Base-by-base conservation (phyloP, 2,888 invertebrate genomes). In the Merodon equestris region DNA sequence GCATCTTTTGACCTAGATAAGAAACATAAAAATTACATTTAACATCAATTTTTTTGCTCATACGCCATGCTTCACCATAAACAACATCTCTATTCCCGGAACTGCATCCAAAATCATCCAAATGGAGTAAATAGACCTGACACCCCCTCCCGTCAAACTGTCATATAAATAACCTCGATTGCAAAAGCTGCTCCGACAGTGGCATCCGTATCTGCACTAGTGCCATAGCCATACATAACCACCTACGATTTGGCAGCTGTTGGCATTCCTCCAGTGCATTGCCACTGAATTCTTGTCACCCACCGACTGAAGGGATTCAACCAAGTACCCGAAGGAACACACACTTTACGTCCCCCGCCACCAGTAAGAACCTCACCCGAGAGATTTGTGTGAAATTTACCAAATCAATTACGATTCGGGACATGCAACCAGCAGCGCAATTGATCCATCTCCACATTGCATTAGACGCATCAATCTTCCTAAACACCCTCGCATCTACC, bases 351-450 rank as follows among this genome's bases (percentile, higher is more conserved):
- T 18, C 9, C 40, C 42, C 1, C 2, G n/a, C 18, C 13, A n/a
- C 7, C 14, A 40, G 18, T 27, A 61, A 61, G 19, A 51, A 34
- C 17, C 51, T 12, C 44, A 12, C 10, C 53, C 9, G 12, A n/a
- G 12, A 38, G 36, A 47, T 48, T 61, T 63, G 54, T 18, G 48
- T 56, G 56, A 34, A 71, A 71, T 71, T 63, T 36, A 63, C 45
- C 63, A 73, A 77, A 68, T 77, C 67, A 73, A 73, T 77, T 77
- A 68, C 58, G 67, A 73, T 61, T 77, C 57, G 48, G 61, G 61
- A 48, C 63, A 68, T 53, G 67, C 77, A 58, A 73, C 42, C 57
- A 68, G 53, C 66, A 60, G 61, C 67, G 51, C 73, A 67, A 77
- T 77, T 68, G 67, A 73, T 73, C 72, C 63, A 68, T 77, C 63